Evolutionary conservation across 2,797 vertebrate species (phyloP).

Genomic region (Pseudotriccus pelzelni): DNA sequence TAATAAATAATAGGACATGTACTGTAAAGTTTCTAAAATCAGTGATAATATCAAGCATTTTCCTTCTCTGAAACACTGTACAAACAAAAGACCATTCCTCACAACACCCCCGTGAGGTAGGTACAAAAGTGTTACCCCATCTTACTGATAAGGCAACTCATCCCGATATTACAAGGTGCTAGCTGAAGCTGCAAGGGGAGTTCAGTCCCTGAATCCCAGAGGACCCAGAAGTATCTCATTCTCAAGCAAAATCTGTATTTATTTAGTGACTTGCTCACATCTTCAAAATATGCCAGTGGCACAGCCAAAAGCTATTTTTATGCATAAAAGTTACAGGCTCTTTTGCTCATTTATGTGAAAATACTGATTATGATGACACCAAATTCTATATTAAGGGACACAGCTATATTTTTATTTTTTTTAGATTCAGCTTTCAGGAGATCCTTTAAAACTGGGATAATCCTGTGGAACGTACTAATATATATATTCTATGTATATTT

Average conservation of each 20-base stretch:
- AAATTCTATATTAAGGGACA: background rate
- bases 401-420: background rate
- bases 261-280: background rate
- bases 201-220: background rate
- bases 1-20: conserved; percentile 55
- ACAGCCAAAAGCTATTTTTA: background rate
- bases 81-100: conserved; percentile 54
- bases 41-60: conserved; percentile 4
- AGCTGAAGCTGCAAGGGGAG: background rate
- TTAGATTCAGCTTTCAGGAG: background rate
- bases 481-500: background rate
- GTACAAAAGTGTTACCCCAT: background rate
- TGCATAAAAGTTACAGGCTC: background rate
- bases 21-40: conserved; percentile 45
- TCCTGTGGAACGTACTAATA: conserved; percentile 13
- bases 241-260: background rate
- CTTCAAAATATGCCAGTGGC: background rate
- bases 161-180: conserved; percentile 34
- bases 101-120: conserved; percentile 68
- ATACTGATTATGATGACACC: background rate
- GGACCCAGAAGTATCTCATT: background rate
- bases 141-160: background rate
- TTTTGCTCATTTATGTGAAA: background rate
- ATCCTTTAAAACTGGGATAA: conserved; percentile 11
- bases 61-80: conserved; percentile 35